These are phyloP conservation scores for Hypercompe scribonia DNA, from an alignment of 2,888 invertebrate species.

Conservation along the genomic window DNA sequence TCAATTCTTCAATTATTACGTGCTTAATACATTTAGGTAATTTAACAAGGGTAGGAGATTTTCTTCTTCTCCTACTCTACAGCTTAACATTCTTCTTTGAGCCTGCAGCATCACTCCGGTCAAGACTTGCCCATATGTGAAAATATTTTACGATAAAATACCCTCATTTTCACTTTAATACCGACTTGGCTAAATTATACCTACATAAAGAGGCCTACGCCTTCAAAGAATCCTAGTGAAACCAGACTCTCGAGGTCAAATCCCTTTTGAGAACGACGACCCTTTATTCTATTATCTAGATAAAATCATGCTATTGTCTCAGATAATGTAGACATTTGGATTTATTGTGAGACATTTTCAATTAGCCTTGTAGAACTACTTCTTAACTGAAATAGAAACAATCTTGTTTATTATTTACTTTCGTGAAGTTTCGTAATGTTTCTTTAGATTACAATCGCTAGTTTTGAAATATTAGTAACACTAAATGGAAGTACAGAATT, in stretches of 20 bases:
- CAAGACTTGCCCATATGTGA: too few relatives aligned
- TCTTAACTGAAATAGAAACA: not conserved
- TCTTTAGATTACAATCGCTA: not conserved
- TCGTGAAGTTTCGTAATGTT: not conserved
- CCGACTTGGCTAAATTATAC: not conserved
- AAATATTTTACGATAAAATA: not conserved
- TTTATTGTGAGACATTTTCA: not conserved
- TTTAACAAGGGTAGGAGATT: too few relatives aligned
- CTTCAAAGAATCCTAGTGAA: not conserved
- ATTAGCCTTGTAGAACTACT: not conserved
- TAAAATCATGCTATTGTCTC: slow-evolving; percentile 2
- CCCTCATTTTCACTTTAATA: not conserved
- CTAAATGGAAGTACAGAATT: not conserved
- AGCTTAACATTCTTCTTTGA: too few relatives aligned
- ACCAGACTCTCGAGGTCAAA: not conserved
- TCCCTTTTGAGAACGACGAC: not conserved
- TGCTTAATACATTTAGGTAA: too few relatives aligned
- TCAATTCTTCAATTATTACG: too few relatives aligned
- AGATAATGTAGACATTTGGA: slow-evolving; percentile 6
- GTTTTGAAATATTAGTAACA: not conserved
- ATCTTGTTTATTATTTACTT: not conserved
- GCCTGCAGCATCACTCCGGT: too few relatives aligned
- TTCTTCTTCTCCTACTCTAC: too few relatives aligned
- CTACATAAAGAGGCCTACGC: not conserved
- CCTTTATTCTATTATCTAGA: not conserved